phyloP scores from a whole-genome alignment of 2,888 invertebrate genomes.

The Drymonia ruficornis region DNA sequence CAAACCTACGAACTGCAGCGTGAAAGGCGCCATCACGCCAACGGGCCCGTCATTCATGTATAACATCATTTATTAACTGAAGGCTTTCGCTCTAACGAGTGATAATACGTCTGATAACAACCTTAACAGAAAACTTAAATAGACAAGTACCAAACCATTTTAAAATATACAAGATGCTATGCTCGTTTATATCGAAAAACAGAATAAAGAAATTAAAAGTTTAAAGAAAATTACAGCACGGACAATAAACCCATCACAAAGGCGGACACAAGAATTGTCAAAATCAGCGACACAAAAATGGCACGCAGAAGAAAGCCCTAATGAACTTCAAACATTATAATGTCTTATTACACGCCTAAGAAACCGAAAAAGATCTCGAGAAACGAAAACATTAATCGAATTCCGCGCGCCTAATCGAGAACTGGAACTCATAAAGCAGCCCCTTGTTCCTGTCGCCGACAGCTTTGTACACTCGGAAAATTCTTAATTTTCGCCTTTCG shows the following conservation, averaged over 20 bases:
- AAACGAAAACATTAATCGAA: constrained; percentile 66
- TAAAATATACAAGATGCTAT: too few species aligned
- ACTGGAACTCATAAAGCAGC: constrained; percentile 68
- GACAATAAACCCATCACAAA: not conserved
- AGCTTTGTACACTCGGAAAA: constrained; percentile 55
- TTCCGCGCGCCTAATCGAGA: constrained; percentile 60
- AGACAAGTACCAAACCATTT: too few species aligned
- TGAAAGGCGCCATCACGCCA: too few species aligned
- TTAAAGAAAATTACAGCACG: too few species aligned
- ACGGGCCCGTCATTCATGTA: too few species aligned
- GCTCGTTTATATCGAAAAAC: too few species aligned
- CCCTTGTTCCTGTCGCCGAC: constrained; percentile 57
- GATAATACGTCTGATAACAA: too few species aligned
- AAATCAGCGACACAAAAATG: not conserved
- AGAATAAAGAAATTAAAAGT: too few species aligned
- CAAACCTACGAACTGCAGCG: too few species aligned
- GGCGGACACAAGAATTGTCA: not conserved
- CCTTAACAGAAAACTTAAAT: too few species aligned
- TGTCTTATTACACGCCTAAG: constrained; percentile 45
- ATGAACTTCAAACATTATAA: constrained; percentile 35
- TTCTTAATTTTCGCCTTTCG: constrained; percentile 59
- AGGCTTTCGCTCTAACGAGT: too few species aligned
- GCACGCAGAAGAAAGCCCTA: constrained; percentile 14
- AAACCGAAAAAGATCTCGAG: constrained; percentile 41
- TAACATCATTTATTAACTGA: too few species aligned